Evolutionary conservation across 2,888 invertebrate genomes (phyloP).

Genomic region (Polyommatus iphigenia): DNA sequence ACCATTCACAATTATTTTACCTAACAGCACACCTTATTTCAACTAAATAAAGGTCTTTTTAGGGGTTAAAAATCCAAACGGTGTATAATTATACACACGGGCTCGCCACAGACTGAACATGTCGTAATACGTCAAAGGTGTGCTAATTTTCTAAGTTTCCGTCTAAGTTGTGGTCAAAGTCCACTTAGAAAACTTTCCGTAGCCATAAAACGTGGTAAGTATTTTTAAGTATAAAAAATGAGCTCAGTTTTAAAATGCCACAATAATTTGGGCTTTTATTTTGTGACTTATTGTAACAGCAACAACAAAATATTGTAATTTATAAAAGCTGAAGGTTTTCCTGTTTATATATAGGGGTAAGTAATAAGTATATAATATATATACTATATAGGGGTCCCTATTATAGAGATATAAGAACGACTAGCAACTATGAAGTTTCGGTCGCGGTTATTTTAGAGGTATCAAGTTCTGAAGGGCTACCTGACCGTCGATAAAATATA

Average conservation of each 20-base stretch:
- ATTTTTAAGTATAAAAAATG: background rate
- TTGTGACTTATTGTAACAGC: no score
- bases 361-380: no score
- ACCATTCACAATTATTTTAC: background rate
- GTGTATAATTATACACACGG: background rate
- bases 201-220: background rate
- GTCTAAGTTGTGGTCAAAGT: background rate
- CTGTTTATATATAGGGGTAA: no score
- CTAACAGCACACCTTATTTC: background rate
- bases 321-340: no score
- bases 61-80: background rate
- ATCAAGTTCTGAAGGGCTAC: no score
- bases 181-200: background rate
- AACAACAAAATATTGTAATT: no score
- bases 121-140: slow-evolving; percentile 6
- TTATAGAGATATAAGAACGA: no score
- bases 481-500: no score
- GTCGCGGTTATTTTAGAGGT: no score
- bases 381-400: no score
- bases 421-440: no score
- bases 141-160: slow-evolving; percentile 19
- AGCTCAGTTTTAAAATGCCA: background rate
- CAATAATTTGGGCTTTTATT: background rate
- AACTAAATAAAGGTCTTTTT: background rate
- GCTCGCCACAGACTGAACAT: background rate